A percentile compares a stretch with the other conserved stretches of the same genome.
phyloP scores from a whole-genome alignment of 1,140 invertebrate species.

The Drosophila aff. region DNA sequence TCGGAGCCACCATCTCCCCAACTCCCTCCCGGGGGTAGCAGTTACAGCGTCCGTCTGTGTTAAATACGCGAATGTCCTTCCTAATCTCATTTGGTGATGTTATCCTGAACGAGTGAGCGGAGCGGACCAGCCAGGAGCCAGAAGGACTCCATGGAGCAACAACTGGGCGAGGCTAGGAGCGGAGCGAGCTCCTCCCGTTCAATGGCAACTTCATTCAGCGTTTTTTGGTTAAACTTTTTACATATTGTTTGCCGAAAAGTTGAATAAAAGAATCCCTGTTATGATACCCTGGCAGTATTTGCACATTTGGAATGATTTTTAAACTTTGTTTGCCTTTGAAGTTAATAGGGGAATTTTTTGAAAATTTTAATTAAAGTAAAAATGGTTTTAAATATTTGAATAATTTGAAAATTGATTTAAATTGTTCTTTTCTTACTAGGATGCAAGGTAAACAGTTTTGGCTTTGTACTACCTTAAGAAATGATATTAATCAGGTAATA shows the following conservation, averaged over 20 bases:
- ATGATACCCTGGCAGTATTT: conserved; percentile 51
- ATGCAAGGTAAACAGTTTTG: neutral
- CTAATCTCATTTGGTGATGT: conserved; percentile 83
- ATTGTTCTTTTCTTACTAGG: neutral
- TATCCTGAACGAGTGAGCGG: conserved; percentile 65
- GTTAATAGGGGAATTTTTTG: neutral
- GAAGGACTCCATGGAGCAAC: conserved; percentile 50
- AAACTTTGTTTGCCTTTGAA: neutral
- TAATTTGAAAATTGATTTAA: neutral
- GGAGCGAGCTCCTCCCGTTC: neutral
- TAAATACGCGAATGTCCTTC: conserved; percentile 84
- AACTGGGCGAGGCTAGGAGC: conserved; percentile 33
- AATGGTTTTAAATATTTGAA: neutral
- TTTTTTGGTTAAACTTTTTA: conserved; percentile 75
- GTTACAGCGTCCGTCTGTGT: conserved; percentile 61
- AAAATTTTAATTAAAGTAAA: neutral
- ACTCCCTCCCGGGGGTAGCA: conserved; percentile 18
- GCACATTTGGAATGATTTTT: neutral
- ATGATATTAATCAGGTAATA: neutral
- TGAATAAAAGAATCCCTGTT: conserved; percentile 35
- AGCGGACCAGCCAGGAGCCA: conserved; percentile 9
- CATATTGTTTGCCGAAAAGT: conserved; percentile 62
- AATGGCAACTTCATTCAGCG: conserved; percentile 62
- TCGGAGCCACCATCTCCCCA: neutral
- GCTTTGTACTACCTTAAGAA: too few relatives aligned